Conservation (phyloP, 2,113 vertebrate genomes). For the Grallaria varia region DNA sequence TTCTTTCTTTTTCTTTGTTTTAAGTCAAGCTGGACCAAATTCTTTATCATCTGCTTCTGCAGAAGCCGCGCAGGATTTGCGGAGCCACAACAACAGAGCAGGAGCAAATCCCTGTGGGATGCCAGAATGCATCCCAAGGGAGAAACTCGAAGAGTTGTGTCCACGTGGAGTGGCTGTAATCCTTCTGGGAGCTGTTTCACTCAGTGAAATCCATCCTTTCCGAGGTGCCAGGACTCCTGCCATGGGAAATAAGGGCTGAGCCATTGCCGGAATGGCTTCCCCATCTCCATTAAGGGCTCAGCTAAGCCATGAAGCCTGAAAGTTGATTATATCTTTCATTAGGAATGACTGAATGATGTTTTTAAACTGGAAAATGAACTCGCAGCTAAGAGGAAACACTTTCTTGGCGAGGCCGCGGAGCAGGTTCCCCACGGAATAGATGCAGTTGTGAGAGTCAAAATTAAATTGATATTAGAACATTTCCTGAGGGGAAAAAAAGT, state of each 20-base stretch:
- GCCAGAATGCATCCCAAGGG: not conserved
- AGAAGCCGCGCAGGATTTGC: fast-evolving
- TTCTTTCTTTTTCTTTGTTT: not conserved
- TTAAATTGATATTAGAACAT: constrained; percentile 58
- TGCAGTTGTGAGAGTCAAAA: constrained; percentile 54
- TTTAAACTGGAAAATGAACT: constrained; percentile 56
- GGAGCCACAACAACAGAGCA: not conserved
- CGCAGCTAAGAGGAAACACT: constrained; percentile 12
- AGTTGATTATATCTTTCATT: constrained; percentile 57
- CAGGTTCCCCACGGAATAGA: not conserved
- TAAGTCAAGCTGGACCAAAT: not conserved
- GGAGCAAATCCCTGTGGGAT: not conserved
- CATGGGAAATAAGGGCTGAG: not conserved
- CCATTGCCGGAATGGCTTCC: not conserved
- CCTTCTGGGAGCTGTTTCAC: not conserved
- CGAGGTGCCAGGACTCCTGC: not conserved
- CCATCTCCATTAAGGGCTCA: constrained; percentile 15
- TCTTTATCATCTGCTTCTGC: not conserved
- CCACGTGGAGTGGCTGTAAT: not conserved
- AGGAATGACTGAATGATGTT: constrained; percentile 29
- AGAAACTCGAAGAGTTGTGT: not conserved
- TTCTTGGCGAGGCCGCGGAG: not conserved
- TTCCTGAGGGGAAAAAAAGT: constrained; percentile 8
- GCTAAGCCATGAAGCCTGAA: constrained; percentile 3
- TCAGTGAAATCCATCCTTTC: not conserved